Percentiles rank a stretch among this genome's conserved stretches.
phyloP scores from a whole-genome alignment of 1,140 invertebrate species.

The Halotydeus destructor region DNA sequence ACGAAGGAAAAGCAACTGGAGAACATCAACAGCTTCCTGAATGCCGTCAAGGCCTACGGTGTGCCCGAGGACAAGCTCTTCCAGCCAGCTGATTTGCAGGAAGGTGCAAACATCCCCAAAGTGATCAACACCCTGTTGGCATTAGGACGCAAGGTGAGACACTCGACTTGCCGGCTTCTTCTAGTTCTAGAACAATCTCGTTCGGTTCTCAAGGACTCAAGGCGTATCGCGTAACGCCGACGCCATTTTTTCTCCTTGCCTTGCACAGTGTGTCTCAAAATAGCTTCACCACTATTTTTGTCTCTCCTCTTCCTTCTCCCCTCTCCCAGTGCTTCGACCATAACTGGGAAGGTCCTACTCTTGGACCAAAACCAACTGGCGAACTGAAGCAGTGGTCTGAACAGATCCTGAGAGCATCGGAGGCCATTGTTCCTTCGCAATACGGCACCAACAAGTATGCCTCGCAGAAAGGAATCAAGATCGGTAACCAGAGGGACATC shows the following conservation, averaged over 20 bases:
- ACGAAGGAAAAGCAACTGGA: constrained; percentile 6
- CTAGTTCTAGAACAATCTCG: too few species aligned
- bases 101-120: constrained; percentile 7
- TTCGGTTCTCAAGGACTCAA: too few species aligned
- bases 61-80: constrained; percentile 8
- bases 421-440: constrained; percentile 9
- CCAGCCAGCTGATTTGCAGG: constrained; percentile 2
- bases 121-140: constrained; percentile 1
- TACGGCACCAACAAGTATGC: constrained; percentile 10
- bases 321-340: constrained; percentile 2
- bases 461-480: constrained; percentile 9
- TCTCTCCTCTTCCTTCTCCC: too few species aligned
- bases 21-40: constrained; percentile 6
- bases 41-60: constrained; percentile 1
- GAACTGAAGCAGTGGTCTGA: constrained; percentile 9
- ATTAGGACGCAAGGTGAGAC: constrained; percentile 1
- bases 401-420: constrained; percentile 3
- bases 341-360: constrained; percentile 5
- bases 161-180: not conserved
- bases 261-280: too few species aligned
- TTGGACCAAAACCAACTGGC: constrained; percentile 12
- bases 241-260: too few species aligned
- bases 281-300: too few species aligned
- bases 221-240: too few species aligned
- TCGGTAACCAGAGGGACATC: constrained; percentile 7